These are phyloP conservation scores for Sicus ferrugineus DNA, from an alignment of 2,888 invertebrate genomes.

Conservation along the genomic window DNA sequence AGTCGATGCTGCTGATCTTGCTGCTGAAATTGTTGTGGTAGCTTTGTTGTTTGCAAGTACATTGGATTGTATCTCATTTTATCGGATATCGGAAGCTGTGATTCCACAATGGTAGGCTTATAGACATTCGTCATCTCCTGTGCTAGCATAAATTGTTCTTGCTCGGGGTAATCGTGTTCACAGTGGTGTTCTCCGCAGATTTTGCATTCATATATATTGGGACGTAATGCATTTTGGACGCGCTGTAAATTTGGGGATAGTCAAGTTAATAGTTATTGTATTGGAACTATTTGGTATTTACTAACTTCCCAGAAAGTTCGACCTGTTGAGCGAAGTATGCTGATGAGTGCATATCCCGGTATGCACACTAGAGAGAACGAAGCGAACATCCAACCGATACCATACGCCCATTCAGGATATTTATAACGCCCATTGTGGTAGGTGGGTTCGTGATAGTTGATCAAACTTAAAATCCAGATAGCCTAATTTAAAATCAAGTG, in stretches of 20 bases:
- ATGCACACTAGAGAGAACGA: slow-evolving; percentile 84
- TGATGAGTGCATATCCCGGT: slow-evolving; percentile 80
- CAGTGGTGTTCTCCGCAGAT: slow-evolving; percentile 81
- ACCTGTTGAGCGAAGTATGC: slow-evolving; percentile 76
- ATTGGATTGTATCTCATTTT: slow-evolving; percentile 51
- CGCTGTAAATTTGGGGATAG: slow-evolving; percentile 67
- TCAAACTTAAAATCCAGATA: slow-evolving; percentile 87
- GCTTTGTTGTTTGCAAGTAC: slow-evolving; percentile 42
- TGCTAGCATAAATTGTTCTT: slow-evolving; percentile 65
- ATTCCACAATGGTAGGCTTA: slow-evolving; percentile 44
- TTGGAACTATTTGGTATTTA: background rate
- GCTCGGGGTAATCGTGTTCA: slow-evolving; percentile 70
- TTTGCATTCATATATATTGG: slow-evolving; percentile 78
- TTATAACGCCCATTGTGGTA: slow-evolving; percentile 81
- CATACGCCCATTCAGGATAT: slow-evolving; percentile 85
- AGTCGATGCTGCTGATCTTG: slow-evolving; percentile 23
- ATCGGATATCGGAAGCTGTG: slow-evolving; percentile 34
- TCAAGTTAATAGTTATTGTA: background rate
- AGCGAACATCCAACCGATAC: slow-evolving; percentile 85
- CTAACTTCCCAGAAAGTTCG: slow-evolving; percentile 75
- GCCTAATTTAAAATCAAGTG: too few relatives aligned
- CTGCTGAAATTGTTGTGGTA: slow-evolving; percentile 30
- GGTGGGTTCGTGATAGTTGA: slow-evolving; percentile 86
- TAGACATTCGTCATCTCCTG: slow-evolving; percentile 59
- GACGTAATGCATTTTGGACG: slow-evolving; percentile 77